Percentiles rank a stretch among this genome's conserved stretches.
These are phyloP conservation scores for Ia io DNA, from an alignment of 2,113 vertebrate species.

Conservation along the genomic window DNA sequence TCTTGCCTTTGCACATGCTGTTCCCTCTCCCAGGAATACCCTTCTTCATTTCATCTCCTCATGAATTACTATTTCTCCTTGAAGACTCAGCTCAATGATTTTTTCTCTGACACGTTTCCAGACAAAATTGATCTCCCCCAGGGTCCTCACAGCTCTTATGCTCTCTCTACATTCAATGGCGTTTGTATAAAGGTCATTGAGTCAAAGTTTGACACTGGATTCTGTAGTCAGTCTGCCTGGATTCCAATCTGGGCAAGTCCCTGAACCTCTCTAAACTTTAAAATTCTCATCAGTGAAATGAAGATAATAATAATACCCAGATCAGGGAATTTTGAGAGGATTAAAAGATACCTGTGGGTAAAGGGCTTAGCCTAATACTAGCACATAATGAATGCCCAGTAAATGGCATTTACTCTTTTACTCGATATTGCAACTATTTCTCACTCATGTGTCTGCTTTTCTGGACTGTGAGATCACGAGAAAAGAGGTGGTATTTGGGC, in stretches of 20 bases:
- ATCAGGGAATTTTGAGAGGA: background rate
- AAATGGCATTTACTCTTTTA: background rate
- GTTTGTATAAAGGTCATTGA: background rate
- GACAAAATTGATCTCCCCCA: background rate
- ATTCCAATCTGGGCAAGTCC: background rate
- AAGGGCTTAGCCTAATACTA: background rate
- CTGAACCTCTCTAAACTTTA: background rate
- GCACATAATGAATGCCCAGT: background rate
- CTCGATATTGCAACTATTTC: background rate
- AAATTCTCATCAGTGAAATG: background rate
- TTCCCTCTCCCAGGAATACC: background rate
- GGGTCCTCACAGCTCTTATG: background rate
- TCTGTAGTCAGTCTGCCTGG: background rate
- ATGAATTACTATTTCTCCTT: background rate
- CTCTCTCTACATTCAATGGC: rapidly evolving
- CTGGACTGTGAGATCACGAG: background rate
- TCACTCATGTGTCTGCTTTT: background rate
- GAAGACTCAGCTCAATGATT: background rate
- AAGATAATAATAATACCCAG: background rate
- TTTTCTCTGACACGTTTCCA: background rate
- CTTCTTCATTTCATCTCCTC: background rate
- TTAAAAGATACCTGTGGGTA: background rate
- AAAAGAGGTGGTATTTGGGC: background rate
- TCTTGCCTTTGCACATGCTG: background rate
- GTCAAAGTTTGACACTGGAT: no score